These are phyloP conservation scores for Frieseomelitta varia DNA, from an alignment of 1,140 invertebrate species.

Conservation along the genomic window DNA sequence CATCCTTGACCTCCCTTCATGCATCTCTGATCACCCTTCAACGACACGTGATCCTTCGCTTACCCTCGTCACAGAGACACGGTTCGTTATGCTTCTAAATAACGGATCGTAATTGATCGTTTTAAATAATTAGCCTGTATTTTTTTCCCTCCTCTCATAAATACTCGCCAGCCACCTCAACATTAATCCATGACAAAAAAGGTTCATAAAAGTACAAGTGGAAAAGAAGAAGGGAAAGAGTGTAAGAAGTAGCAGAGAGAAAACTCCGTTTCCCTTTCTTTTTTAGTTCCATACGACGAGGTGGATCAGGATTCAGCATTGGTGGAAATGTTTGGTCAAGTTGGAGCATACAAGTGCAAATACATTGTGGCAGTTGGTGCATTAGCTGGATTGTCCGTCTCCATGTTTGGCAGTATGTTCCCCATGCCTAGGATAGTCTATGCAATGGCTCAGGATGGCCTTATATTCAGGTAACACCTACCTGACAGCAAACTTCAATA, in stretches of 20 bases:
- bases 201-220: too few species aligned
- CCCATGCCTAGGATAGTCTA: constrained; percentile 97
- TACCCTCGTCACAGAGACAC: constrained; percentile 20
- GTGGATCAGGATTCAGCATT: constrained; percentile 93
- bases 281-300: constrained; percentile 91
- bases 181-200: background rate
- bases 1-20: constrained; percentile 40
- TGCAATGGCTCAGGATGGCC: constrained; percentile 96
- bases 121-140: background rate
- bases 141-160: too few species aligned
- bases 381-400: constrained; percentile 93
- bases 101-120: background rate
- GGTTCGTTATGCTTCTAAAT: constrained; percentile 27
- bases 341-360: constrained; percentile 93
- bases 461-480: constrained; percentile 89
- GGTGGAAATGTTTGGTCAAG: constrained; percentile 95
- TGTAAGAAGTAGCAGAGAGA: background rate
- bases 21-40: constrained; percentile 37
- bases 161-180: background rate
- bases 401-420: constrained; percentile 98
- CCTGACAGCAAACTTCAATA: background rate
- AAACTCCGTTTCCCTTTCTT: background rate
- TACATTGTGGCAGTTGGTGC: constrained; percentile 95
- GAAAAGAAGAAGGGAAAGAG: background rate
- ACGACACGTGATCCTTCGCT: constrained; percentile 19